phyloP scores from a whole-genome alignment of 2,888 invertebrate genomes.

The Ophion slaviceki region DNA sequence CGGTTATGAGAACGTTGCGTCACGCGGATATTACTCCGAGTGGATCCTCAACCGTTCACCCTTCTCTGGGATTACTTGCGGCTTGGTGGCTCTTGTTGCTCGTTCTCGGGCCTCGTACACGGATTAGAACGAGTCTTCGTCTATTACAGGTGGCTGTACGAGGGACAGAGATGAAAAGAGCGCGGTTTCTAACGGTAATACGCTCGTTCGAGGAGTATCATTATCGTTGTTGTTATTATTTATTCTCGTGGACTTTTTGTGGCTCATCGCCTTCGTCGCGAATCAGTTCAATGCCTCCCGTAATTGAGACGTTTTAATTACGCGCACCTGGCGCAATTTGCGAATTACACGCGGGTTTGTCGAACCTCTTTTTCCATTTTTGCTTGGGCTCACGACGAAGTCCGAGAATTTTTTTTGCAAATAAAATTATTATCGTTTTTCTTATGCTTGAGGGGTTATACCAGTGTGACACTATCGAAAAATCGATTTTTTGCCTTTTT shows the following conservation, averaged over 20 bases:
- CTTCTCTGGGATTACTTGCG: conserved; percentile 26
- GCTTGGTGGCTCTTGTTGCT: conserved; percentile 38
- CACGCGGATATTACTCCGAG: conserved; percentile 49
- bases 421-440: too few relatives aligned
- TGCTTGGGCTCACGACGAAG: background rate
- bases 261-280: conserved; percentile 32
- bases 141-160: background rate
- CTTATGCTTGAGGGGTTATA: too few relatives aligned
- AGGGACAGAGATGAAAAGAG: conserved; percentile 26
- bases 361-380: background rate
- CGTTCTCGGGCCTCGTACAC: conserved; percentile 39
- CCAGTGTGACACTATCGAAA: too few relatives aligned
- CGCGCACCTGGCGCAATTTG: conserved; percentile 1
- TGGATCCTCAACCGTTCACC: conserved; percentile 18
- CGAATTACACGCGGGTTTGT: background rate
- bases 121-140: conserved; percentile 27
- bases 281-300: conserved; percentile 32
- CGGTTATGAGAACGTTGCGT: conserved; percentile 56
- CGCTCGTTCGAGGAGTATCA: conserved; percentile 35
- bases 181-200: conserved; percentile 60
- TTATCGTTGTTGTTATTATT: conserved; percentile 44
- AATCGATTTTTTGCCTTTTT: too few relatives aligned
- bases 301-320: conserved; percentile 54
- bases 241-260: conserved; percentile 34
- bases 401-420: too few relatives aligned